Conservation (phyloP, 2,797 vertebrate genomes). For the Gadopsis marmoratus region DNA sequence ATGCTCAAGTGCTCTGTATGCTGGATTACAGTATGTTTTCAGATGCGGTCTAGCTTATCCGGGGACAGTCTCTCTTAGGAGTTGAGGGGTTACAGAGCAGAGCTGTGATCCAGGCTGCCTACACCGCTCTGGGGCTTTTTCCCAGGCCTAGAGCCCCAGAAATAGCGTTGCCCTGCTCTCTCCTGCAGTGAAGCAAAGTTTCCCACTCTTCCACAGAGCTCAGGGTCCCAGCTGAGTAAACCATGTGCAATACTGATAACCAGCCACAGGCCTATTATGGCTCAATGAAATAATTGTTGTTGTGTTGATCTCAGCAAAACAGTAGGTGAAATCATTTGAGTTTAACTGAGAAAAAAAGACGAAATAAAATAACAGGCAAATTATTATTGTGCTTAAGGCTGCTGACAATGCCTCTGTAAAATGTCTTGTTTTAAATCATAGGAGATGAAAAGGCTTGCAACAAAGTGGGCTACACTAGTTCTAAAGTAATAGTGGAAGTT, state of each 20-base stretch:
- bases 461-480: not conserved
- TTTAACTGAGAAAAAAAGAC: not conserved
- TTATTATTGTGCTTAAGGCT: not conserved
- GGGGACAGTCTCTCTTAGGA: conserved; percentile 67
- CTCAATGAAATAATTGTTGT: conserved; percentile 11
- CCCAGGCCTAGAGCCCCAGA: conserved; percentile 81
- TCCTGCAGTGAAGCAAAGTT: conserved; percentile 62
- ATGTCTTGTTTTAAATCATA: not conserved
- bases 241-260: conserved; percentile 47
- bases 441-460: not conserved
- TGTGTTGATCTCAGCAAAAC: conserved; percentile 13
- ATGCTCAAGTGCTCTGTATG: conserved; percentile 38
- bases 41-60: conserved; percentile 64
- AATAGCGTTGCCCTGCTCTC: conserved; percentile 77
- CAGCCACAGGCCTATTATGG: conserved; percentile 5
- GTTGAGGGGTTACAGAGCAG: conserved; percentile 66
- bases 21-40: conserved; percentile 57
- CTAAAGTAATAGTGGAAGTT: not conserved
- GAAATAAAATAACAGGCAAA: not conserved
- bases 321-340: not conserved
- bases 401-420: not conserved
- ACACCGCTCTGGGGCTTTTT: conserved; percentile 72
- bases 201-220: conserved; percentile 71
- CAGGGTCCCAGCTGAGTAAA: conserved; percentile 66
- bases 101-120: conserved; percentile 64